phyloP scores from a whole-genome alignment of 2,888 invertebrate genomes.

The Apamea crenata region DNA sequence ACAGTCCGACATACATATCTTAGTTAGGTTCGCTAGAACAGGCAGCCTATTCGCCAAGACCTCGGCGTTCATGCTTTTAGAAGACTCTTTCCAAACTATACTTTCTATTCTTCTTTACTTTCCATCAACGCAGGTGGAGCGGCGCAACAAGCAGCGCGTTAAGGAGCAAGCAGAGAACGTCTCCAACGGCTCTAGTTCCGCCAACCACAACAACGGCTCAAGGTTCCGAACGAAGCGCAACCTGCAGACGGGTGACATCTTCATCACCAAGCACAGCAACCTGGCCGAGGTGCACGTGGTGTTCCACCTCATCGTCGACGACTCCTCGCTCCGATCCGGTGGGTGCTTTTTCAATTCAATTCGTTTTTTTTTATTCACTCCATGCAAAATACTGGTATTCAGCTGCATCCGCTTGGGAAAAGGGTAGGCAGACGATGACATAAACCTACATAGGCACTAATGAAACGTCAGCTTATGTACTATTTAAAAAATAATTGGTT shows the following conservation, averaged over 20 bases:
- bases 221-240: conserved; percentile 84
- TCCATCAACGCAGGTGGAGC: conserved; percentile 69
- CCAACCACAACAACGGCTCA: conserved; percentile 69
- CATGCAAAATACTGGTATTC: neutral
- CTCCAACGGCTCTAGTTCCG: conserved; percentile 82
- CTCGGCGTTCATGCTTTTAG: too few relatives aligned
- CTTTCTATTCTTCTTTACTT: too few relatives aligned
- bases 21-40: too few relatives aligned
- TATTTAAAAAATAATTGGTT: neutral
- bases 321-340: conserved; percentile 90
- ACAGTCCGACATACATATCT: too few relatives aligned
- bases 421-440: neutral
- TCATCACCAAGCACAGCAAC: conserved; percentile 97
- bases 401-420: neutral
- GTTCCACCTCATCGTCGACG: conserved; percentile 98
- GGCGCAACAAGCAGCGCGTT: conserved; percentile 75
- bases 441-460: neutral
- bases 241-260: conserved; percentile 96
- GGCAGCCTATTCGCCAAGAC: too few relatives aligned
- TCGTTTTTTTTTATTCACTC: neutral
- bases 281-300: conserved; percentile 98
- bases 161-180: conserved; percentile 59
- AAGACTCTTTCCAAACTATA: too few relatives aligned
- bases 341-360: conserved; percentile 12
- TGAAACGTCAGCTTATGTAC: neutral